Percentiles rank a stretch among this genome's conserved stretches.
These are phyloP conservation scores for Didymodactylos carnosus DNA, from an alignment of 2,888 invertebrate genomes.

Conservation along the genomic window DNA sequence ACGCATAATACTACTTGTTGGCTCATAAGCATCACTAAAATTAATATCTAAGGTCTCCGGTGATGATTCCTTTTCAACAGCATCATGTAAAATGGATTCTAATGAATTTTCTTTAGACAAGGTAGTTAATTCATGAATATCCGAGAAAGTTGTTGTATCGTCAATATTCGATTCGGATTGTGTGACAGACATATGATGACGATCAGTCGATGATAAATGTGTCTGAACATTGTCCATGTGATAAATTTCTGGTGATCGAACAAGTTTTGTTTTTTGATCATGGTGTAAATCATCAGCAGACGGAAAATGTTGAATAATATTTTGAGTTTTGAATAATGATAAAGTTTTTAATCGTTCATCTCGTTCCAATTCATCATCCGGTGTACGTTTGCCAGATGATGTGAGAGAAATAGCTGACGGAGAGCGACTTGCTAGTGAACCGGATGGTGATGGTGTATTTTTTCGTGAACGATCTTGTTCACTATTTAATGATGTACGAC, in stretches of 20 bases:
- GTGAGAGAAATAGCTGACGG: background rate
- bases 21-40: background rate
- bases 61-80: background rate
- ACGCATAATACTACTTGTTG: background rate
- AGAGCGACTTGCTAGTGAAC: too few relatives aligned
- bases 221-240: background rate
- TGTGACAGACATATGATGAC: too few relatives aligned
- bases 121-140: background rate
- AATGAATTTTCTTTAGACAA: background rate
- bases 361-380: too few relatives aligned
- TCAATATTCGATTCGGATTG: background rate
- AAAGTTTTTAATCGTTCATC: too few relatives aligned
- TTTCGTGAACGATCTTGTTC: background rate
- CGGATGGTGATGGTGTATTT: background rate
- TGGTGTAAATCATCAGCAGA: background rate
- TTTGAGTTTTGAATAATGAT: too few relatives aligned
- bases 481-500: background rate
- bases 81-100: background rate
- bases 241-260: background rate
- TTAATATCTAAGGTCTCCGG: background rate
- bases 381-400: too few relatives aligned
- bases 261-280: background rate
- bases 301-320: background rate
- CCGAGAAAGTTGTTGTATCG: background rate
- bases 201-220: background rate